Evolutionary conservation across 2,113 vertebrate genomes (phyloP).

Genomic region (Myotis brandtii): DNA sequence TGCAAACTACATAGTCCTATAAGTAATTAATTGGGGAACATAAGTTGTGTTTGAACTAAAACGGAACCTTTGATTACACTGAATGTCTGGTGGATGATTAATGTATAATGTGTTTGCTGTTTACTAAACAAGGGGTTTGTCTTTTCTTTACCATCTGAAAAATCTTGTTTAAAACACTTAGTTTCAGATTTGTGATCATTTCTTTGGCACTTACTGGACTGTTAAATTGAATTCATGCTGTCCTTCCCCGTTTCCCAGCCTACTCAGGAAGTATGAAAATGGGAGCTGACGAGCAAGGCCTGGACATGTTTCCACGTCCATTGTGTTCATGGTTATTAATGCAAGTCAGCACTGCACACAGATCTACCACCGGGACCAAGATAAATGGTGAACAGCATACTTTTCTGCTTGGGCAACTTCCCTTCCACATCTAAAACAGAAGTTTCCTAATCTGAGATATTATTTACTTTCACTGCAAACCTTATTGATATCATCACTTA

Average conservation of each 20-base stretch:
- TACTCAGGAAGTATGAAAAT: constrained; percentile 63
- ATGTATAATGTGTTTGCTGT: constrained; percentile 65
- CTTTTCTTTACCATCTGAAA: constrained; percentile 61
- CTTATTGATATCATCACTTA: constrained; percentile 49
- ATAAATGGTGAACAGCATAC: constrained; percentile 42
- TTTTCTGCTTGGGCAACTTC: constrained; percentile 62
- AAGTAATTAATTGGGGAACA: constrained; percentile 61
- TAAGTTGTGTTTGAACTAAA: constrained; percentile 73
- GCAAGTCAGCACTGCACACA: constrained; percentile 48
- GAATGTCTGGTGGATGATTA: constrained; percentile 70
- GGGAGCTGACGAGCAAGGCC: constrained; percentile 65
- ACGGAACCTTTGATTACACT: constrained; percentile 65
- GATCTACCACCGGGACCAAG: constrained; percentile 64
- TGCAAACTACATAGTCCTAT: constrained; percentile 60
- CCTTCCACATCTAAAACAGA: constrained; percentile 27
- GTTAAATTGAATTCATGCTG: constrained; percentile 79
- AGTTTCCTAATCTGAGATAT: constrained; percentile 40
- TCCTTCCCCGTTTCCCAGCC: constrained; percentile 72
- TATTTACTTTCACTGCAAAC: constrained; percentile 56
- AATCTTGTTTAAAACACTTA: constrained; percentile 76
- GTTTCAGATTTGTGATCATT: constrained; percentile 73
- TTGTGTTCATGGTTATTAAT: constrained; percentile 69
- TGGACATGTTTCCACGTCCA: constrained; percentile 69
- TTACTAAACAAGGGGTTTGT: constrained; percentile 69
- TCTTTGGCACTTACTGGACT: constrained; percentile 76